Evolutionary conservation across 2,797 vertebrate genomes (phyloP).

Genomic region (Myiotriccus ornatus): DNA sequence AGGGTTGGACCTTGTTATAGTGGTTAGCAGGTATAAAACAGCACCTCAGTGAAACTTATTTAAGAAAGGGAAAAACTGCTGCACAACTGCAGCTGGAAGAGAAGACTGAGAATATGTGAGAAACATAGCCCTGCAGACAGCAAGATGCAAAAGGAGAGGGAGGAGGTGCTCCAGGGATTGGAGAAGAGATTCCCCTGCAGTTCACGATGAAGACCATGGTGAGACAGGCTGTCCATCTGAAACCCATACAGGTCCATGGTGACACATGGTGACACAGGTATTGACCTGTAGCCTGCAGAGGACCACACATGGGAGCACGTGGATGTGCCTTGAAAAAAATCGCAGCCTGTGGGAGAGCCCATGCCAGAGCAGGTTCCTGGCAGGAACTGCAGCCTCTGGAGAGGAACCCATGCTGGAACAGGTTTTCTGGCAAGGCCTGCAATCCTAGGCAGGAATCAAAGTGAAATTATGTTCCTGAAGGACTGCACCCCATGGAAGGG

Average conservation of each 20-base stretch:
- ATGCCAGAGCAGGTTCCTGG: rapidly evolving
- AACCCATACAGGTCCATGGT: neutral
- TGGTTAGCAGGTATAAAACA: neutral
- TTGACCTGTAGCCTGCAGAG: neutral
- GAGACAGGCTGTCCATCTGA: neutral
- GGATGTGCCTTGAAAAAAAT: neutral
- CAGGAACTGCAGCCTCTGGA: neutral
- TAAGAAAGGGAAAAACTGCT: neutral
- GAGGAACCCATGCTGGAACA: rapidly evolving
- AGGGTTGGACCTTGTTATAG: no score
- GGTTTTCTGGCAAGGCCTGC: neutral
- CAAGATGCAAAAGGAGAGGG: neutral
- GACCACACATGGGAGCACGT: rapidly evolving
- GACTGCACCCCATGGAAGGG: neutral
- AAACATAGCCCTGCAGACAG: neutral
- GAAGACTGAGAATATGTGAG: neutral
- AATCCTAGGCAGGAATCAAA: neutral
- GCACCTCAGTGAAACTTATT: neutral
- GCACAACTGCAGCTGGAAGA: neutral
- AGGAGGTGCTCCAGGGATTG: neutral
- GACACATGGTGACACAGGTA: neutral
- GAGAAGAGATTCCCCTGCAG: neutral
- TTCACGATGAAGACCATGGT: neutral
- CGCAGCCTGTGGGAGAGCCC: neutral
- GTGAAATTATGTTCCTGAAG: neutral